Base-by-base conservation (phyloP, 2,888 invertebrate species). In the Aproaerema taeniolella region DNA sequence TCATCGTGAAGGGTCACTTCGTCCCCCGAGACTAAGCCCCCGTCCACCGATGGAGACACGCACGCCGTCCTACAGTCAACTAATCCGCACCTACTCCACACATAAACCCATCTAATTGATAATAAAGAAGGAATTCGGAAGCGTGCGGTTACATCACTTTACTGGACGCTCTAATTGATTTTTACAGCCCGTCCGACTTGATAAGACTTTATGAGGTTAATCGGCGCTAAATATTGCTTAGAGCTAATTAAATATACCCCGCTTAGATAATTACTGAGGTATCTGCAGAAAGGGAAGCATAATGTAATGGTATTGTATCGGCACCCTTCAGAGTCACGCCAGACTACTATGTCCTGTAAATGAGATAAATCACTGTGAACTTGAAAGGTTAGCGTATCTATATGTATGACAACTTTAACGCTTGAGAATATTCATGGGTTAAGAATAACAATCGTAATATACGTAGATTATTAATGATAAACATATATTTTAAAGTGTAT, bases 101-200 rank as follows among this genome's bases (percentile, higher is more conserved):
- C 77, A 81, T 82, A 82, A 85, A 83, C 77, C 82, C 80, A 79
- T 79, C 83, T 85, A 85, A 83, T 85, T 83, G 85, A 82, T 81
- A 83, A 85, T 83, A 83, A 83, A 79, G 76, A 71, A 74, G 71
- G 63, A 63, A 73, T 75, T 74, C 70, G 65, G 78, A 74, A 72
- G 77, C 79, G 79, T 81, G 79, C 72, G 78, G 78, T 76, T 73
- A 77, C 79, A 77, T 72, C 75, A 73, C 69, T 63, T 48, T 55
- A 56, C 62, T 63, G 61, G 61, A 67, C 61, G 58, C 56, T 66
- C 67, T 83, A 83, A 83, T 82, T 81, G 81, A 80, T 82, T 80
- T 83, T 82, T 82, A 82, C 72, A 70, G 68, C 70, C 61, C 63
- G 64, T 61, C 68, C 70, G 75, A 80, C 73, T 78, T 69, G 68